Evolutionary conservation across 2,113 vertebrate species (phyloP).

Genomic region (Tachysurus fulvidraco): DNA sequence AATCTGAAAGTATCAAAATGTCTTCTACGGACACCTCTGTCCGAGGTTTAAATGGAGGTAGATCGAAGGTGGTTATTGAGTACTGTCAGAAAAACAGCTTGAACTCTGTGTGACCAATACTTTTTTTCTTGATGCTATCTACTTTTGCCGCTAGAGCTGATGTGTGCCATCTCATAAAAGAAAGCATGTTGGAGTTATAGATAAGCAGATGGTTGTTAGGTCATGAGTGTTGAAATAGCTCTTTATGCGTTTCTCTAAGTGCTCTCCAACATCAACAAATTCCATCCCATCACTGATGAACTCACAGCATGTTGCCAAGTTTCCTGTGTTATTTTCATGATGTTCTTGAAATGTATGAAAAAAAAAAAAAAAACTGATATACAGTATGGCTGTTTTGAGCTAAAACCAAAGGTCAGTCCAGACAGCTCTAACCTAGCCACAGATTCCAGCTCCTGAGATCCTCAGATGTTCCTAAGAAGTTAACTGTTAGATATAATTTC

Average conservation of each 20-base stretch:
- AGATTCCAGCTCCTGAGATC: background rate
- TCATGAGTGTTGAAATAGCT: constrained; percentile 33
- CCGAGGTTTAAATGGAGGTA: background rate
- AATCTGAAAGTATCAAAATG: background rate
- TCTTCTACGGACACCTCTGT: background rate
- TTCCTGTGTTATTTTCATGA: background rate
- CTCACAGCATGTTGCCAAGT: background rate
- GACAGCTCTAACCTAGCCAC: background rate
- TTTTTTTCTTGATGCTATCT: background rate
- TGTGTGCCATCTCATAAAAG: background rate
- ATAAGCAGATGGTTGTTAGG: constrained; percentile 14
- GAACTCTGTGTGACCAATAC: background rate
- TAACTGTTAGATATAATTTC: background rate
- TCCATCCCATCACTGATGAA: constrained; percentile 30
- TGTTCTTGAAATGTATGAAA: background rate
- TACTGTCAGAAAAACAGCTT: constrained; percentile 13
- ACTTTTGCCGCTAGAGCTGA: background rate
- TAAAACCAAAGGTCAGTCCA: background rate
- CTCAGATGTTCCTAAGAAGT: background rate
- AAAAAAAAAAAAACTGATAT: background rate
- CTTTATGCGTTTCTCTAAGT: constrained; percentile 23
- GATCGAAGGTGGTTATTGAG: background rate
- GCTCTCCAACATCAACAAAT: constrained; percentile 42
- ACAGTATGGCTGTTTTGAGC: background rate
- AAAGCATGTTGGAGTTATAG: background rate